phyloP scores from a whole-genome alignment of 1,140 invertebrate genomes.

The Triops cancriformis region DNA sequence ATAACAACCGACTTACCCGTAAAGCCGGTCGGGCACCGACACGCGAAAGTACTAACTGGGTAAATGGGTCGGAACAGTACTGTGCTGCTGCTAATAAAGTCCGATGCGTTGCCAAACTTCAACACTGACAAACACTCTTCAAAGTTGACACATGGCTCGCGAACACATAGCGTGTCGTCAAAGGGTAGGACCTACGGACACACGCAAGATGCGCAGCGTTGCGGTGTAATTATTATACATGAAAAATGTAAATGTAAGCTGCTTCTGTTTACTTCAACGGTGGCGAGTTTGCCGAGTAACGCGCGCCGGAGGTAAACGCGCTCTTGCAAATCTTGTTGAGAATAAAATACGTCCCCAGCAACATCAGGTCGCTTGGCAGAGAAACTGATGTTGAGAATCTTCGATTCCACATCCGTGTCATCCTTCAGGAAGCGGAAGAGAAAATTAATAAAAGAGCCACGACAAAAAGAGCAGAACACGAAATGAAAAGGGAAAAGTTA shows the following conservation, averaged over 20 bases:
- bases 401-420: slow-evolving; percentile 74
- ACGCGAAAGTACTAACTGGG: slow-evolving; percentile 88
- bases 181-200: slow-evolving; percentile 74
- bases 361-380: slow-evolving; percentile 66
- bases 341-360: slow-evolving; percentile 69
- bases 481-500: too few relatives aligned
- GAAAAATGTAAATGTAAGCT: slow-evolving; percentile 27
- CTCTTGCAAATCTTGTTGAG: slow-evolving; percentile 81
- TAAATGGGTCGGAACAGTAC: slow-evolving; percentile 91
- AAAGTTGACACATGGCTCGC: slow-evolving; percentile 92
- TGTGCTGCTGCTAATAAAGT: slow-evolving; percentile 81
- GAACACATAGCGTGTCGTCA: slow-evolving; percentile 92
- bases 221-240: slow-evolving; percentile 5
- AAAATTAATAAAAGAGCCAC: too few relatives aligned
- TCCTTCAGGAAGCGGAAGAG: slow-evolving; percentile 45
- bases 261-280: slow-evolving; percentile 58
- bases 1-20: slow-evolving; percentile 44
- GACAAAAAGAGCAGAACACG: too few relatives aligned
- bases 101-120: slow-evolving; percentile 87
- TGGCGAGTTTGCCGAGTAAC: slow-evolving; percentile 73
- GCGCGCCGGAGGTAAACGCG: slow-evolving; percentile 85
- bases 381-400: slow-evolving; percentile 90
- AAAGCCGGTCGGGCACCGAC: slow-evolving; percentile 74
- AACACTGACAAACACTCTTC: slow-evolving; percentile 86
- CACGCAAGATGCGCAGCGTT: not conserved